Base-by-base conservation (phyloP, 2,797 vertebrate genomes). In the Gambelia wislizenii region DNA sequence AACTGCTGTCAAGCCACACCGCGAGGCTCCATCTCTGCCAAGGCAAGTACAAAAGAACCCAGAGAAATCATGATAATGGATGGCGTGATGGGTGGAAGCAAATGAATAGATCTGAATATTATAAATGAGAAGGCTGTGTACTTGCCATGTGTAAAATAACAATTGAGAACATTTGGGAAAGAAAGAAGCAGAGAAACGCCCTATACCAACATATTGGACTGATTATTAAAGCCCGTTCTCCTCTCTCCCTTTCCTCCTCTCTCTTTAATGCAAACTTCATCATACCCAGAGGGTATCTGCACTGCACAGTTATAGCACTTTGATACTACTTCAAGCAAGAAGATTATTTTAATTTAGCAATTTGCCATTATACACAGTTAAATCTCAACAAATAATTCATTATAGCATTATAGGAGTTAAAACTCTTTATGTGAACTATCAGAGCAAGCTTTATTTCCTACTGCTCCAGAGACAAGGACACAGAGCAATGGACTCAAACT, bases 101-200 rank as follows among this genome's bases (percentile, higher is more conserved):
- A 91, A 27, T 69, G 3, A 93, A 74, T 36, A 77, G 7, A 61
- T 67, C 2, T 9, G 90, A 88, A 42, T 87, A 84, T 87, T 94
- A 90, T 89, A 87, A 91, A 70, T 27, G 78, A 70, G 49, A 9
- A 87, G 64, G 47, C 81, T 77, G 77, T 47, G 54, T 27, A 39
- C 42, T 10, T 30, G 42, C 39, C 3, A 5, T 3, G 9, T 0
- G 33, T 87, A 84, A 87, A 90, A 84, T 4, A 72, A 72, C 42
- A 76, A 56, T 85, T 9, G 30, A 59, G 77, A 59, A 10, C 78
- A 69, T 90, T 91, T 47, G 90, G 20, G 88, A 14, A 78, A 82
- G 74, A 83, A 88, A 52, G 10, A 54, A 78, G 9, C 39, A 49
- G 76, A 89, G 91, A 88, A 81, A 69, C 47, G 86, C 54, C 69